phyloP scores from a whole-genome alignment of 2,113 vertebrate genomes.

The Grantiella picta region DNA sequence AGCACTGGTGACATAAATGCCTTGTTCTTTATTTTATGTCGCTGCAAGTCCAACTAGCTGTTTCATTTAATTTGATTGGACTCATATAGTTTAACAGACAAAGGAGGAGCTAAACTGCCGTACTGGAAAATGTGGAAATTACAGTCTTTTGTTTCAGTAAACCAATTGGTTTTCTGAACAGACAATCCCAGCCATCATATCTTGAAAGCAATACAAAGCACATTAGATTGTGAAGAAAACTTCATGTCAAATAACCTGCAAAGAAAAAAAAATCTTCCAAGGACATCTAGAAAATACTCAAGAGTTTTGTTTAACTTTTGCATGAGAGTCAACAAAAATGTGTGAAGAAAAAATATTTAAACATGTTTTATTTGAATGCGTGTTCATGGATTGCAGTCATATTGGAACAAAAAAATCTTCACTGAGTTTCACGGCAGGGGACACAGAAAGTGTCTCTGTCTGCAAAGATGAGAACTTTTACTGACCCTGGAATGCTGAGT shows the following conservation, averaged over 20 bases:
- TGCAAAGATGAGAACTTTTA: slow-evolving; percentile 60
- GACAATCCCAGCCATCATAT: slow-evolving; percentile 11
- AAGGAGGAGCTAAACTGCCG: slow-evolving; percentile 21
- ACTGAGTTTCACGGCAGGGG: not conserved
- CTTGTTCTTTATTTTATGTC: not conserved
- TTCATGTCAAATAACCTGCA: slow-evolving; percentile 26
- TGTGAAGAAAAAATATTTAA: not conserved
- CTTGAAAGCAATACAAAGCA: slow-evolving; percentile 51
- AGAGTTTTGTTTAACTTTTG: not conserved
- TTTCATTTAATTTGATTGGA: slow-evolving; percentile 26
- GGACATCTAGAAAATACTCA: slow-evolving; percentile 7
- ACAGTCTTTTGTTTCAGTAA: slow-evolving; percentile 64
- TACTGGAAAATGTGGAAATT: slow-evolving; percentile 62
- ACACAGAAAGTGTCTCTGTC: not conserved
- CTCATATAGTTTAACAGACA: not conserved
- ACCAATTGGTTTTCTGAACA: slow-evolving; percentile 54
- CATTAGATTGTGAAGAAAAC: slow-evolving; percentile 20
- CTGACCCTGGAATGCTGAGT: not conserved
- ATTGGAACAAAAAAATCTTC: slow-evolving; percentile 26
- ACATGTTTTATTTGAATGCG: not conserved
- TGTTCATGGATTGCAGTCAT: not conserved
- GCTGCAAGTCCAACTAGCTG: not conserved
- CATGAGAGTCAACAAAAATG: not conserved
- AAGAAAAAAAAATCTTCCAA: slow-evolving; percentile 24
- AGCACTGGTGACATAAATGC: not conserved